Percentiles rank a stretch among this genome's conserved stretches.
Evolutionary conservation across 2,888 invertebrate genomes (phyloP).

Genomic region (Abrostola tripartita): DNA sequence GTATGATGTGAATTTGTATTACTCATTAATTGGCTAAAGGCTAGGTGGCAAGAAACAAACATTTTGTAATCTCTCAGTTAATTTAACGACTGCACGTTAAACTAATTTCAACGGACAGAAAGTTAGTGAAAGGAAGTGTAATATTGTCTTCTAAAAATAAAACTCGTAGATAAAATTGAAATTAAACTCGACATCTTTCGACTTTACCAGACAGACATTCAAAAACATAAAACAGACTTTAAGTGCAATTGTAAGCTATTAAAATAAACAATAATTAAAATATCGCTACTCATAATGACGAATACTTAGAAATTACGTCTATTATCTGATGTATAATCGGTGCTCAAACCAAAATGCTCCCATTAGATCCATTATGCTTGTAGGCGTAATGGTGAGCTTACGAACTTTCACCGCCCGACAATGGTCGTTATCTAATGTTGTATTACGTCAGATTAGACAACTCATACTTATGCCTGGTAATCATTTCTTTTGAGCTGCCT

Average conservation of each 20-base stretch:
- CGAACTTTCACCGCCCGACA: constrained; percentile 71
- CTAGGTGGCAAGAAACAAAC: constrained; percentile 5
- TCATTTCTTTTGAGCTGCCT: constrained; percentile 24
- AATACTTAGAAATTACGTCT: constrained; percentile 9
- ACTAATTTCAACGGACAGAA: neutral
- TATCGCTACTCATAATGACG: constrained; percentile 1
- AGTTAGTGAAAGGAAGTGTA: constrained; percentile 1
- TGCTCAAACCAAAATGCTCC: constrained; percentile 33
- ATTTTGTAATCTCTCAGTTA: constrained; percentile 34
- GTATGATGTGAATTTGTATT: constrained; percentile 50
- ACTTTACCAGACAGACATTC: neutral
- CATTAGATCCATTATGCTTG: constrained; percentile 42
- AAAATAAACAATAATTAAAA: constrained; percentile 21
- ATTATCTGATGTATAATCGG: constrained; percentile 29
- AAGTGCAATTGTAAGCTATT: constrained; percentile 8
- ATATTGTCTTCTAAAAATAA: neutral
- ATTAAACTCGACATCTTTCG: neutral
- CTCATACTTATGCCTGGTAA: constrained; percentile 52
- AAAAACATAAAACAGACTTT: neutral
- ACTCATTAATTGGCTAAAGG: constrained; percentile 49
- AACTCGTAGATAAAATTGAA: neutral
- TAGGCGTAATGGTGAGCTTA: constrained; percentile 49
- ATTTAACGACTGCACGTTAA: constrained; percentile 2
- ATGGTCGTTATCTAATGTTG: constrained; percentile 73
- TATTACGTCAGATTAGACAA: constrained; percentile 66